These are phyloP conservation scores for Nothocercus julius DNA, from an alignment of 2,113 vertebrate genomes.

Conservation along the genomic window DNA sequence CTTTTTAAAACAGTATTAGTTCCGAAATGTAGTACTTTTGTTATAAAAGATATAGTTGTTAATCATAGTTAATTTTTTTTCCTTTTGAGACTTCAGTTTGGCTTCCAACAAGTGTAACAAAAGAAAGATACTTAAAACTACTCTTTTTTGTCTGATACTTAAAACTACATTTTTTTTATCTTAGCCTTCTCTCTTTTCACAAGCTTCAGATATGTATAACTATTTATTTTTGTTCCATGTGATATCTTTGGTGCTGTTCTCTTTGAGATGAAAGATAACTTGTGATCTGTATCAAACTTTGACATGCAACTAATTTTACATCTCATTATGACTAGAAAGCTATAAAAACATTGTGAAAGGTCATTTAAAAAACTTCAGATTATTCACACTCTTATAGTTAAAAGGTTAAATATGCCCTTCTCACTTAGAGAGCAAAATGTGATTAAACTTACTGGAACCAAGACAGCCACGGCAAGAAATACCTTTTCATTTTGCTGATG, in stretches of 20 bases:
- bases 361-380: neutral
- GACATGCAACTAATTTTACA: neutral
- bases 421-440: neutral
- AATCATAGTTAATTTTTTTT: neutral
- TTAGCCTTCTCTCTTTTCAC: neutral
- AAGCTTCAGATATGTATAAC: neutral
- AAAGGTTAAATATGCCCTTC: neutral
- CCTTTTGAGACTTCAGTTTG: neutral
- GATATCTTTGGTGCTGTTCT: neutral
- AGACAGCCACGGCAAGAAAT: neutral
- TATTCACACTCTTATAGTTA: neutral
- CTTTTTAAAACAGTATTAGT: neutral
- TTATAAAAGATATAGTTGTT: neutral
- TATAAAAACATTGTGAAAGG: neutral
- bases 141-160: neutral
- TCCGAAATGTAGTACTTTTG: neutral
- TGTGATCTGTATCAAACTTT: neutral
- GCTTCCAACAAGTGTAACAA: neutral
- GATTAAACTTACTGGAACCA: neutral
- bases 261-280: neutral
- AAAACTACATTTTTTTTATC: neutral
- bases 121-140: neutral
- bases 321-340: constrained; percentile 7
- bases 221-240: neutral
- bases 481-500: neutral